Percentiles rank a stretch among this genome's conserved stretches.
Evolutionary conservation across 2,113 vertebrate species (phyloP).

Genomic region (Sinocyclocheilus rhinocerous): DNA sequence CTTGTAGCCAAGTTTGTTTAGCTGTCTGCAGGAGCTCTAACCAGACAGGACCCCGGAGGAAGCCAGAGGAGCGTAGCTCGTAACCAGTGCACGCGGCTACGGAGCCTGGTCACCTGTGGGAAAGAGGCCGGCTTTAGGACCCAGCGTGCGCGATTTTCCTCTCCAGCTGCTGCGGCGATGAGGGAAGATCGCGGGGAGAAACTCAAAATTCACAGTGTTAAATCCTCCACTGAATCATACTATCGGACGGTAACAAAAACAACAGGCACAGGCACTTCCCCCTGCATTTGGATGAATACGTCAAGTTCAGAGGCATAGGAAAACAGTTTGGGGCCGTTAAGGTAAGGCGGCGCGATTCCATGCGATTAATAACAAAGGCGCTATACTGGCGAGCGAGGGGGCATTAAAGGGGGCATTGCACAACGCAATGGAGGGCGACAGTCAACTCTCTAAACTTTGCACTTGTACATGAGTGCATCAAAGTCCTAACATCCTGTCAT

Average conservation of each 20-base stretch:
- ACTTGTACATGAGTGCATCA: constrained; percentile 64
- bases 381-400: constrained; percentile 78
- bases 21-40: background rate
- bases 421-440: constrained; percentile 72
- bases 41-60: background rate
- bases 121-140: constrained; percentile 78
- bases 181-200: constrained; percentile 83
- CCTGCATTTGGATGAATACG: constrained; percentile 64
- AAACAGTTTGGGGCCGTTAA: constrained; percentile 72
- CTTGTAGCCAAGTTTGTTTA: background rate
- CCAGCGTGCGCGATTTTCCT: constrained; percentile 83
- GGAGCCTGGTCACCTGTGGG: constrained; percentile 75
- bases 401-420: constrained; percentile 80
- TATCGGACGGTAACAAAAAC: constrained; percentile 62
- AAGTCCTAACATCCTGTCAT: constrained; percentile 11
- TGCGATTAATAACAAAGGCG: constrained; percentile 85
- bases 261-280: constrained; percentile 56
- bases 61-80: background rate
- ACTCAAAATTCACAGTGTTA: constrained; percentile 75
- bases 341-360: constrained; percentile 81
- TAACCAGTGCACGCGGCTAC: background rate
- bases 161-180: constrained; percentile 85
- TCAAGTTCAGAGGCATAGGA: constrained; percentile 61
- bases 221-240: constrained; percentile 67
- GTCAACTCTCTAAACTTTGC: constrained; percentile 80